Percentiles rank a stretch among this genome's conserved stretches.
These are phyloP conservation scores for Mirounga angustirostris DNA, from an alignment of 2,113 vertebrate genomes.

Conservation along the genomic window DNA sequence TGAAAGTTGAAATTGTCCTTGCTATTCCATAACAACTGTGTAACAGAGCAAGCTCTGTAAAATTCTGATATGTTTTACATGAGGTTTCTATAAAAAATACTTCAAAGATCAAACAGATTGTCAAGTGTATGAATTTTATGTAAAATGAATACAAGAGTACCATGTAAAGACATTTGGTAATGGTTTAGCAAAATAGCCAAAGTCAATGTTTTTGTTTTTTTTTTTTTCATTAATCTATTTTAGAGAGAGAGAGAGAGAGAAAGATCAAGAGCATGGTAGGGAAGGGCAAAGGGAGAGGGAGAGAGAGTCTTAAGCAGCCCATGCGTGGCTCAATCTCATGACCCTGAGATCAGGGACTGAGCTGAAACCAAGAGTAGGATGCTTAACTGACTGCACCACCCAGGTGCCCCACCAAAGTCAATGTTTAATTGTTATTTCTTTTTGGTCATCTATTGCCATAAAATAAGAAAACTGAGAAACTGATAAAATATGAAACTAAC, in stretches of 20 bases:
- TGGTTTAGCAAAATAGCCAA: background rate
- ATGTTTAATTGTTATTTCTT: background rate
- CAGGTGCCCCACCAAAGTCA: background rate
- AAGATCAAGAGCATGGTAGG: background rate
- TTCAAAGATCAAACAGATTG: background rate
- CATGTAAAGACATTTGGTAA: background rate
- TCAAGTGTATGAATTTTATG: background rate
- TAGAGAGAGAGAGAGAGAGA: background rate
- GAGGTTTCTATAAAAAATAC: background rate
- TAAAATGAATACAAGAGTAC: background rate
- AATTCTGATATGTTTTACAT: background rate
- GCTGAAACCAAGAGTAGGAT: background rate
- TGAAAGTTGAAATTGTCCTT: background rate
- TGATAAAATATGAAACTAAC: background rate
- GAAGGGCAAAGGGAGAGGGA: background rate
- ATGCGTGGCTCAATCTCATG: fast-evolving
- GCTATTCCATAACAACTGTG: background rate
- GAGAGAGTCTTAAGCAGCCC: background rate
- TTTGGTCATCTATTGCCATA: background rate
- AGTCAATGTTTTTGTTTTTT: background rate
- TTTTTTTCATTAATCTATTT: background rate
- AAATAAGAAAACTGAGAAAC: background rate
- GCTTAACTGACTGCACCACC: background rate
- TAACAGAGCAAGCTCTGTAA: background rate
- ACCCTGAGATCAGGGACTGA: background rate